Conservation (phyloP, 2,888 invertebrate species). For the Agrochola macilenta region DNA sequence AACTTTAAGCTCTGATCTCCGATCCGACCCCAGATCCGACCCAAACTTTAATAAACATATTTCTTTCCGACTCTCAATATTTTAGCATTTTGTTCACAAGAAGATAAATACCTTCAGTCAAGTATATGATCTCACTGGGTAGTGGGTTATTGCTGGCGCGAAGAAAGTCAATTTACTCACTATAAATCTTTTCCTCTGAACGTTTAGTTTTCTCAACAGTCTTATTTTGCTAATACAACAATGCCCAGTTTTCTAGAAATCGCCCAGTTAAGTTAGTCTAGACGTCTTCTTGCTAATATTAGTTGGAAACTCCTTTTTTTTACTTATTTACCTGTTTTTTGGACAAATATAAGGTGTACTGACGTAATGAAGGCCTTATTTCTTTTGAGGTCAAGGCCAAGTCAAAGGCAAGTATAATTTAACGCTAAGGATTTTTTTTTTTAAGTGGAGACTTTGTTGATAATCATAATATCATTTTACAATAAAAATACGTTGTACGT, state of each 20-base stretch:
- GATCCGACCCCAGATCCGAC: no score
- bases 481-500: no score
- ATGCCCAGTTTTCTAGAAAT: constrained; percentile 12
- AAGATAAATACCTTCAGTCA: neutral
- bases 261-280: constrained; percentile 14
- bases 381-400: neutral
- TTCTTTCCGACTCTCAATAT: neutral
- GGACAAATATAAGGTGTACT: neutral
- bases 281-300: neutral
- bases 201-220: constrained; percentile 41
- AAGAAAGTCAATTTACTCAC: constrained; percentile 60
- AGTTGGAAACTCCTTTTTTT: neutral
- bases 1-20: neutral
- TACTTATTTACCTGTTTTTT: constrained; percentile 3
- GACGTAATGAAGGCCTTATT: neutral
- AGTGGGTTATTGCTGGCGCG: constrained; percentile 33
- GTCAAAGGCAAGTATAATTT: no score
- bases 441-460: neutral
- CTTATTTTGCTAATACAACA: constrained; percentile 48
- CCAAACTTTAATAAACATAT: no score
- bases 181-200: constrained; percentile 57
- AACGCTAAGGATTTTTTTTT: no score
- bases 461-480: no score
- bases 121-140: constrained; percentile 30
- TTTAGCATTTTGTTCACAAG: neutral